A percentile compares a stretch with the other conserved stretches of the same genome.
phyloP scores from a whole-genome alignment of 2,113 vertebrate species.

The Zosterops japonicus region DNA sequence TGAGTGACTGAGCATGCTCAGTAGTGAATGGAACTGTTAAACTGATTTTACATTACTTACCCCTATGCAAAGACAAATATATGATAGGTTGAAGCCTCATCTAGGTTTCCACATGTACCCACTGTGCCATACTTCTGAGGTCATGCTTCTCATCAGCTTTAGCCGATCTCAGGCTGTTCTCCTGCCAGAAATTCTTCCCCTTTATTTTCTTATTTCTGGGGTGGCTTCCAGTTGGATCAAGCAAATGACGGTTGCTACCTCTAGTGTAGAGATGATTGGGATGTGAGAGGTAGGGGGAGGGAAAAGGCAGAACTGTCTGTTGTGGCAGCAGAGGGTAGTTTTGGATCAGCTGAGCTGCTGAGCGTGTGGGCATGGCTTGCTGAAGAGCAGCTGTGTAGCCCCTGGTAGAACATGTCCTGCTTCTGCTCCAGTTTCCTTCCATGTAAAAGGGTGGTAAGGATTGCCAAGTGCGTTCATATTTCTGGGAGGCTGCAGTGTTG shows the following conservation, averaged over 20 bases:
- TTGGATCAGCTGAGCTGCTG: background rate
- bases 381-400: background rate
- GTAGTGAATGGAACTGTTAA: background rate
- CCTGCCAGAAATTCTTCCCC: background rate
- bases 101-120: background rate
- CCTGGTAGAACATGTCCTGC: background rate
- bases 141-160: background rate
- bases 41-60: background rate
- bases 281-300: background rate
- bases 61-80: background rate
- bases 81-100: background rate
- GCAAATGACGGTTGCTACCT: background rate
- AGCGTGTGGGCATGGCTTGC: background rate
- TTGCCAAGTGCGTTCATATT: background rate
- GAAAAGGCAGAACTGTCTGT: background rate
- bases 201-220: constrained; percentile 9
- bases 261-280: background rate
- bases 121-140: background rate
- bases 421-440: background rate
- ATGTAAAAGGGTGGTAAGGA: background rate
- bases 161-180: background rate
- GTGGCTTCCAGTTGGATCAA: background rate
- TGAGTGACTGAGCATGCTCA: background rate
- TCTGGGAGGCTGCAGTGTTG: background rate
- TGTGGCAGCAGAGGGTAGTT: background rate